These are phyloP conservation scores for Chamaetylas fuelleborni DNA, from an alignment of 2,113 vertebrate genomes.

Conservation along the genomic window DNA sequence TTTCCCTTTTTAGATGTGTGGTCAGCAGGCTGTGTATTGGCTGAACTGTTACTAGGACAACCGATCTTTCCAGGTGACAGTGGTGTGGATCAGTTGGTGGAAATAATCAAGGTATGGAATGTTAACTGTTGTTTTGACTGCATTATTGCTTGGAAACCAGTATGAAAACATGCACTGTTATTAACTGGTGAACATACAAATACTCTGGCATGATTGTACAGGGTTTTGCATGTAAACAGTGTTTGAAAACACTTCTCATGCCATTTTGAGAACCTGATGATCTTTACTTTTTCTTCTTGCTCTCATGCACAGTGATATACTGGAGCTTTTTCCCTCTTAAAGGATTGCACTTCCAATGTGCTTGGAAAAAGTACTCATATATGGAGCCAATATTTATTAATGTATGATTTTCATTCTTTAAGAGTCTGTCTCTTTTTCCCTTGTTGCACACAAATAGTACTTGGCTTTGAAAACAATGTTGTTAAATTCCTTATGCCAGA, in stretches of 20 bases:
- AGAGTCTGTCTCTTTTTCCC: neutral
- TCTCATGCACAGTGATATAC: neutral
- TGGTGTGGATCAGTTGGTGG: constrained; percentile 98
- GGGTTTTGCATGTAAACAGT: neutral
- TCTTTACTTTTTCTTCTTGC: neutral
- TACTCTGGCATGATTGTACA: neutral
- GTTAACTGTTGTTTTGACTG: neutral
- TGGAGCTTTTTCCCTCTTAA: neutral
- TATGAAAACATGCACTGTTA: neutral
- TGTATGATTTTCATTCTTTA: neutral
- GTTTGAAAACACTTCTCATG: neutral
- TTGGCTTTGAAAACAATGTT: neutral
- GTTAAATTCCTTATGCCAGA: neutral
- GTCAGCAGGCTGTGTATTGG: constrained; percentile 98
- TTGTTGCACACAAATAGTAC: neutral
- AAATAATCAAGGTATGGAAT: constrained; percentile 94
- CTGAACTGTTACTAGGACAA: constrained; percentile 97
- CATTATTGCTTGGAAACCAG: neutral
- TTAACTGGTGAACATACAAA: neutral
- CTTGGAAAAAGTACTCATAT: neutral
- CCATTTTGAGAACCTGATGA: neutral
- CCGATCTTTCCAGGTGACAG: constrained; percentile 99
- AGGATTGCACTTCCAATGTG: neutral
- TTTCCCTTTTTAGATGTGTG: constrained; percentile 85
- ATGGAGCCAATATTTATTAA: neutral